Evolutionary conservation across 2,113 vertebrate genomes (phyloP).

Genomic region (Platichthys flesus): DNA sequence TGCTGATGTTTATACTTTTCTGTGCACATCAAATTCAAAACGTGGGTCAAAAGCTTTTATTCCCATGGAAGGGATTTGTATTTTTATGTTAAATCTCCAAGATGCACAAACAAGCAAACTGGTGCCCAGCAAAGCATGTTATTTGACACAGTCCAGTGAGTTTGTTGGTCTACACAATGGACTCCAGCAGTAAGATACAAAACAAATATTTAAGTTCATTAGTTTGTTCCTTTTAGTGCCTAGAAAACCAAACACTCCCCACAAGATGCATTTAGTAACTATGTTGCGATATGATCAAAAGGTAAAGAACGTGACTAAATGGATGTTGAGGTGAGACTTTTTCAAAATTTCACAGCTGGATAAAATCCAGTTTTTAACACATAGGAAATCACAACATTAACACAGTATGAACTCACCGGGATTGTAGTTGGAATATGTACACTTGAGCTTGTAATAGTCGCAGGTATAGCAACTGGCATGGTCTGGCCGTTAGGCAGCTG

Average conservation of each 20-base stretch:
- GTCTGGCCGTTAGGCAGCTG: slow-evolving; percentile 99
- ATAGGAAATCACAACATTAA: slow-evolving; percentile 14
- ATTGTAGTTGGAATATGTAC: slow-evolving; percentile 97
- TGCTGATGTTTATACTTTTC: not conserved
- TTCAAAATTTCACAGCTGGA: not conserved
- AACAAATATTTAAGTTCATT: slow-evolving; percentile 17
- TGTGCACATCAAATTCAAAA: not conserved
- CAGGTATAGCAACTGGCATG: slow-evolving; percentile 97
- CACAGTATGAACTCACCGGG: slow-evolving; percentile 87
- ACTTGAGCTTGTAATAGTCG: slow-evolving; percentile 96
- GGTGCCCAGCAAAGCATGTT: slow-evolving; percentile 3
- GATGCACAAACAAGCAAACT: not conserved
- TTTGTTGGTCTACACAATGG: slow-evolving; percentile 3
- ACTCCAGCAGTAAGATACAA: slow-evolving; percentile 2
- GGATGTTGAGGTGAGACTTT: not conserved
- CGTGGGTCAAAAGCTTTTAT: not conserved
- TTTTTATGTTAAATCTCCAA: not conserved
- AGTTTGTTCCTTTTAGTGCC: not conserved
- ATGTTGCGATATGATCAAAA: not conserved
- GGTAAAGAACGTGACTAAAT: not conserved
- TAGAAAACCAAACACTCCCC: slow-evolving; percentile 3
- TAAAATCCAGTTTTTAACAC: slow-evolving; percentile 1
- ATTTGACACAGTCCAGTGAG: slow-evolving; percentile 6
- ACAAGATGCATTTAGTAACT: not conserved
- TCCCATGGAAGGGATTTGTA: not conserved